Percentiles rank a stretch among this genome's conserved stretches.
Conservation (phyloP, 1,140 invertebrate genomes). For the Drosophila carrolli region DNA sequence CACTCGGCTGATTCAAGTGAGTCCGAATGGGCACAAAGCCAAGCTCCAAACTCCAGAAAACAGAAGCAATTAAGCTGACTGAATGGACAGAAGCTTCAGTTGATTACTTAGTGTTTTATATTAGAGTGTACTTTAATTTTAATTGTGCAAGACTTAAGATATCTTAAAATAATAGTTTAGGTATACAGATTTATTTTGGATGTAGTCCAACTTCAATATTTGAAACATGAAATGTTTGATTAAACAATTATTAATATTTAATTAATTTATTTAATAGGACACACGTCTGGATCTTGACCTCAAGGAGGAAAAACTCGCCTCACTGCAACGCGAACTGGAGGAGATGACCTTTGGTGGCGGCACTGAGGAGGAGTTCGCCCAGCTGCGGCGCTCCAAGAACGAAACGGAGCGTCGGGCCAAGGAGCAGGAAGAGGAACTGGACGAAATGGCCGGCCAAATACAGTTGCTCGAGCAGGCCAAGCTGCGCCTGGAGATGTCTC, state of each 20-base stretch:
- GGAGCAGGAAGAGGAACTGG: conserved; percentile 97
- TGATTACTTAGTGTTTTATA: neutral
- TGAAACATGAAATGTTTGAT: neutral
- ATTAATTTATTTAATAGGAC: conserved; percentile 86
- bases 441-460: conserved; percentile 96
- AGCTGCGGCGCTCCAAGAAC: conserved; percentile 92
- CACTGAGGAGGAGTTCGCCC: conserved; percentile 94
- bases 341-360: conserved; percentile 92
- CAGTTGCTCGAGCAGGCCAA: conserved; percentile 95
- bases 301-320: conserved; percentile 92
- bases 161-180: no score
- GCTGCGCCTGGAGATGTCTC: conserved; percentile 94
- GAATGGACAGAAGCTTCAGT: neutral
- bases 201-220: no score
- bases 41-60: conserved; percentile 11
- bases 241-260: neutral
- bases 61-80: conserved; percentile 7
- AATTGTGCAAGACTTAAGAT: neutral
- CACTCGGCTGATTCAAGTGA: conserved; percentile 63
- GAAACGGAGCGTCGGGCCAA: conserved; percentile 94
- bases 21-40: conserved; percentile 19
- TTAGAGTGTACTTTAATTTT: neutral
- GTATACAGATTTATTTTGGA: no score
- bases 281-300: conserved; percentile 93
- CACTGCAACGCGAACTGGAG: conserved; percentile 92